Conservation (phyloP, 2,113 vertebrate genomes). For the Phainopepla nitens region DNA sequence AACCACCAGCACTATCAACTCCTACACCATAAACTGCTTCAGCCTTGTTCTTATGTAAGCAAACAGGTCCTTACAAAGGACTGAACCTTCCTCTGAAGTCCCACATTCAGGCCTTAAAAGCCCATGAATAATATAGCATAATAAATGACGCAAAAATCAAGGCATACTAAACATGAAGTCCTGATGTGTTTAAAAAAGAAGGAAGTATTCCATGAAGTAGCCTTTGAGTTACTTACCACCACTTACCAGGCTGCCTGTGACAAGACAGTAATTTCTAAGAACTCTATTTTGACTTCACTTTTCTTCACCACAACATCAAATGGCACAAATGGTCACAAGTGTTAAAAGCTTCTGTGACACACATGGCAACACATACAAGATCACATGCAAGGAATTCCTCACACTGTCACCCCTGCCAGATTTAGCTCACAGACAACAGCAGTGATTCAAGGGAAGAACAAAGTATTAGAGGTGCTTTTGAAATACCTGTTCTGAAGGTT, state of each 20-base stretch:
- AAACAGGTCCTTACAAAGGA: not conserved
- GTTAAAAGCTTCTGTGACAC: not conserved
- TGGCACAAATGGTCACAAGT: not conserved
- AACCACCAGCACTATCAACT: not conserved
- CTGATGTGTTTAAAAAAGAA: not conserved
- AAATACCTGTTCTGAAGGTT: not conserved
- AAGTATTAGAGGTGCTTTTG: not conserved
- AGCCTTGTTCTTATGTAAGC: not conserved
- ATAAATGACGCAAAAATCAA: not conserved
- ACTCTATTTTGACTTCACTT: not conserved
- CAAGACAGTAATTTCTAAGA: not conserved
- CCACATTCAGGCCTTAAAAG: not conserved
- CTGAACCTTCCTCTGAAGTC: not conserved
- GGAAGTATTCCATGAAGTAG: not conserved
- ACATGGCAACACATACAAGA: accelerated
- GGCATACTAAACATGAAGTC: not conserved
- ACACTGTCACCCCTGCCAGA: not conserved
- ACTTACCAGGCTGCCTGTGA: not conserved
- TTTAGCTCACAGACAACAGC: not conserved
- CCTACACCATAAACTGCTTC: not conserved
- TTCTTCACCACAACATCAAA: not conserved
- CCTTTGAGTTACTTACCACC: not conserved
- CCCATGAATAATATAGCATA: not conserved
- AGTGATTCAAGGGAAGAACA: not conserved
- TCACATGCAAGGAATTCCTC: not conserved